These are phyloP conservation scores for Cryptus armator DNA, from an alignment of 2,888 invertebrate species.

Conservation along the genomic window DNA sequence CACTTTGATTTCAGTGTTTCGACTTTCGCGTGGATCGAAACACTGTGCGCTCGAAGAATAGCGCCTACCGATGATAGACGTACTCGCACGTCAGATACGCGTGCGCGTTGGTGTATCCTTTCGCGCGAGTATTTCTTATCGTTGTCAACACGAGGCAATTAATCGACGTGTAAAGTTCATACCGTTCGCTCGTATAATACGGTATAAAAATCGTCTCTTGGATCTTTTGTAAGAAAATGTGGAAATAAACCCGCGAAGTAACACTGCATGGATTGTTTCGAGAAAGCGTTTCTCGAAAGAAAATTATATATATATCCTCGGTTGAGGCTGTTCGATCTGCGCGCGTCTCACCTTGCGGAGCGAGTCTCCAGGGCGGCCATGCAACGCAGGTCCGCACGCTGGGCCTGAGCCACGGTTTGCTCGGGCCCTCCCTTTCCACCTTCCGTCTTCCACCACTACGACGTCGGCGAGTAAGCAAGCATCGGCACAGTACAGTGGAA, in stretches of 20 bases:
- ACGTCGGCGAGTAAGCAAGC: neutral
- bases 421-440: conserved; percentile 70
- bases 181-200: too few species aligned
- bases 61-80: conserved; percentile 14
- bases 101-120: conserved; percentile 25
- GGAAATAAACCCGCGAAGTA: neutral
- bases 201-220: neutral
- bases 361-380: conserved; percentile 84
- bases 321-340: conserved; percentile 76
- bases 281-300: conserved; percentile 53
- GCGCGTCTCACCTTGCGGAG: conserved; percentile 85
- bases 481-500: conserved; percentile 13
- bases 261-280: conserved; percentile 21
- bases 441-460: conserved; percentile 65
- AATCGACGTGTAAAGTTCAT: neutral
- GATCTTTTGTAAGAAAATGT: neutral
- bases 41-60: neutral
- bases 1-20: neutral
- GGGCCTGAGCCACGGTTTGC: conserved; percentile 72
- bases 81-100: conserved; percentile 57
- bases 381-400: conserved; percentile 83
- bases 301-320: conserved; percentile 40
- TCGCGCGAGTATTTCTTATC: conserved; percentile 72
- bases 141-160: conserved; percentile 70
- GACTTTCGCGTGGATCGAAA: neutral